These are phyloP conservation scores for Amorpha juglandis DNA, from an alignment of 2,888 invertebrate genomes.

Conservation along the genomic window DNA sequence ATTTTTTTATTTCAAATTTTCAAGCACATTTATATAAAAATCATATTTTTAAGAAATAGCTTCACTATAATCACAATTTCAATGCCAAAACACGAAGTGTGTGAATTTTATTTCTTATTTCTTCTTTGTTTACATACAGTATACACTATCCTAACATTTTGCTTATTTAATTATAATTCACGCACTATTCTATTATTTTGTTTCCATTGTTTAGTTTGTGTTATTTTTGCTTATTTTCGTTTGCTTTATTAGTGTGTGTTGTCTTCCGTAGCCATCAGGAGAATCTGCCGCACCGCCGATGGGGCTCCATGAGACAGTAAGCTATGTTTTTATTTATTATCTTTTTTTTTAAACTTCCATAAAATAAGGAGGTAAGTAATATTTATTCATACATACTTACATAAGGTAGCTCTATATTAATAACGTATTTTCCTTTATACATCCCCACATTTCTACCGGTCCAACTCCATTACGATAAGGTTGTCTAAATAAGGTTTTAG, in stretches of 20 bases:
- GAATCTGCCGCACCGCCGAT: conserved; percentile 80
- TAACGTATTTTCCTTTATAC: too few species aligned
- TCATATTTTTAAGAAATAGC: neutral
- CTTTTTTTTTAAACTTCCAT: conserved; percentile 1
- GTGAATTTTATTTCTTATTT: neutral
- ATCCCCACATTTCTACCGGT: too few species aligned
- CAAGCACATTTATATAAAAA: neutral
- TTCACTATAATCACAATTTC: neutral
- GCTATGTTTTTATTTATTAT: conserved; percentile 49
- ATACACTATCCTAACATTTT: neutral
- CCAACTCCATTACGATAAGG: too few species aligned
- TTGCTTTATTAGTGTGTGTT: conserved; percentile 47
- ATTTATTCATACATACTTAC: too few species aligned
- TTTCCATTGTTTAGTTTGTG: conserved; percentile 32
- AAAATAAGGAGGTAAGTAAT: too few species aligned
- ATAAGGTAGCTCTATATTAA: too few species aligned
- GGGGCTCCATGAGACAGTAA: conserved; percentile 85
- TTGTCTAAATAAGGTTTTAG: too few species aligned
- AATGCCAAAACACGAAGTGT: neutral
- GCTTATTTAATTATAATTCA: conserved; percentile 14
- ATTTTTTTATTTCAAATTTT: neutral
- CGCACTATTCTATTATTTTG: conserved; percentile 24
- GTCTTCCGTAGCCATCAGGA: conserved; percentile 80
- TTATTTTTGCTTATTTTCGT: conserved; percentile 35
- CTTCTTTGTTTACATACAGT: neutral